Evolutionary conservation across 2,113 vertebrate species (phyloP).

Genomic region (Ictidomys tridecemlineatus): DNA sequence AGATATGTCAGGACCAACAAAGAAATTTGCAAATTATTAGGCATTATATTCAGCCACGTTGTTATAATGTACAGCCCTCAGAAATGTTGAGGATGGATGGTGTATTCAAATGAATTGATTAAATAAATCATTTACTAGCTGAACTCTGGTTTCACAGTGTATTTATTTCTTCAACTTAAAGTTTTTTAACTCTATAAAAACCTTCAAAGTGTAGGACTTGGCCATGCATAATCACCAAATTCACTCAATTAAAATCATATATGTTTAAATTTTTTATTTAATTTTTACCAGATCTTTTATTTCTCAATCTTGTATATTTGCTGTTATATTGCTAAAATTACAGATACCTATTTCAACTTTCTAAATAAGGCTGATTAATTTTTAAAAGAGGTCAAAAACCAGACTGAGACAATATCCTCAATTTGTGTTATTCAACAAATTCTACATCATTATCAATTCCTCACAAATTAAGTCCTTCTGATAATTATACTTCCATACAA

Average conservation of each 20-base stretch:
- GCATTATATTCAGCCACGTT: slow-evolving; percentile 59
- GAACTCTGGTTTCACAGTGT: slow-evolving; percentile 63
- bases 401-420: not conserved
- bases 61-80: slow-evolving; percentile 67
- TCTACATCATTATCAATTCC: not conserved
- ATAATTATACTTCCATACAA: not conserved
- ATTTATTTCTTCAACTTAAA: slow-evolving; percentile 59
- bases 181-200: slow-evolving; percentile 59
- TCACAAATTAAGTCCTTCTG: slow-evolving; percentile 2
- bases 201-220: not conserved
- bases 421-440: not conserved
- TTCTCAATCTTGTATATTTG: not conserved
- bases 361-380: not conserved
- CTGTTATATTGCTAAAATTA: not conserved
- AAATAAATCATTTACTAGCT: slow-evolving; percentile 76
- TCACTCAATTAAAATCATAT: slow-evolving; percentile 58
- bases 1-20: slow-evolving; percentile 75
- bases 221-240: slow-evolving; percentile 12
- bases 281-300: slow-evolving; percentile 31
- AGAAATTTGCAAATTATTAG: slow-evolving; percentile 79
- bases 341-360: not conserved
- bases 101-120: slow-evolving; percentile 68
- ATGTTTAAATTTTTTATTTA: slow-evolving; percentile 16
- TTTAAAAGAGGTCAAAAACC: not conserved
- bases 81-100: slow-evolving; percentile 70